Evolutionary conservation across 2,113 vertebrate genomes (phyloP), one percentile per base, ranked within the genome.

Genomic region (Cnemophilus loriae): DNA sequence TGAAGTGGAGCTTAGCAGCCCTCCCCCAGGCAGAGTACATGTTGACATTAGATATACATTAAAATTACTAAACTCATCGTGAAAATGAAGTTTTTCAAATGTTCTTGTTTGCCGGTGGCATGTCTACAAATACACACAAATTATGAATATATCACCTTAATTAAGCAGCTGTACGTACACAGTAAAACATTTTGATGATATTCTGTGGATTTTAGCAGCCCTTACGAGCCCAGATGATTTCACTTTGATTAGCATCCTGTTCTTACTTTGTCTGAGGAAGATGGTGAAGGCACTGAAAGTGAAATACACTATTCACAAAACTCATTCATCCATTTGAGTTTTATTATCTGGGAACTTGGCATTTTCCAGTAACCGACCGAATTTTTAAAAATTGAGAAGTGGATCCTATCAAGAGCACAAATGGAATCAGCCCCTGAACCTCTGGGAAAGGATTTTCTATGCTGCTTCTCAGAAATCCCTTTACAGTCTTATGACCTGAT

Each of bases 151-250:
- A 81, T 78, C 85, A 90, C 23, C 35, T 84, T 63, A 94, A 95
- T 94, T 76, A 90, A 76, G 60, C 27, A 93, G 87, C 24, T 94
- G 94, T 90, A 92, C 64, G 94, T 76, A 93, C 39, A 37, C 1
- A 5, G 42, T 73, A 89, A 95, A 95, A 82, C 28, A 92, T 82
- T 81, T 90, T 70, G 82, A 95, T 93, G 53, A 78, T 79, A 94
- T 90, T 89, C 88, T 44, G 23, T 82, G 56, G 53, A 84, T 94
- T 95, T 88, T 70, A 96, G 86, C 74, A 95, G 76, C 55, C 67
- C 73, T 90, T 93, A 93, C 49, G 95, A 93, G 73, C 67, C 27
- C 63, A 90, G 63, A 84, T 90, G 49, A 94, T 92, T 94, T 91
- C 37, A 71, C 75, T 87, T 74, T 81, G 85, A 95, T 97, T 87